Evolutionary conservation across 2,888 invertebrate genomes (phyloP), one percentile per base, ranked within the genome.

Genomic region (Ariolimax columbianus): DNA sequence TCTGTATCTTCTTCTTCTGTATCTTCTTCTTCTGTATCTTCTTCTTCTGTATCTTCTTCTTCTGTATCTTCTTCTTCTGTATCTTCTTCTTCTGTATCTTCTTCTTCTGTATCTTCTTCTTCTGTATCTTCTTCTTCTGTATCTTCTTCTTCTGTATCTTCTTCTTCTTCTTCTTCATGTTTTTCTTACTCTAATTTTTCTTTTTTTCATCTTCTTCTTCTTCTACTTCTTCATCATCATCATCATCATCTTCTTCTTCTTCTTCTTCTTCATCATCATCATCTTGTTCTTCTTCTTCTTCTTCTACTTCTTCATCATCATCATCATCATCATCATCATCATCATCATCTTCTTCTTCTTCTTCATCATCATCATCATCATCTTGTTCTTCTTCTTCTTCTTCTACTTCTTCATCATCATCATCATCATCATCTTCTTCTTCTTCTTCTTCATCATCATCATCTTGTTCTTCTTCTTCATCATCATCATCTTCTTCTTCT

Each of bases 401-500:
- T 63, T 11, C 26, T 19, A 19, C 63, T 19, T 63, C 63, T 63
- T 63, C 26, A 26, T 63, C 63, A 26, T 63, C 26, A 17, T 11
- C 26, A 26, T 26, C 63, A 26, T 63, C 63, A 17, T 63, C 26
- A 26, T 63, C 63, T 19, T 40, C 47, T 77, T 6, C 26, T 19
- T 63, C 63, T 19, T 63, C 63, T 63, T 63, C 26, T 19, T 63
- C 63, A 26, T 11, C 63, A 17, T 63, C 26, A 26, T 63, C 63
- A 23, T 38, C 36, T 11, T 72, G 6, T 33, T 7, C 40, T 72
- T 33, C 26, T 63, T n/a, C n/a, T n/a, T n/a, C n/a, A n/a, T n/a
- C n/a, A n/a, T n/a, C n/a, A n/a, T 51, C 51, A 14, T 86, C 51
- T 51, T 51, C 51, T 51, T 51, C 51, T 51, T 51, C 51, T 51